These are phyloP conservation scores for Diplolepis rosae DNA, from an alignment of 2,888 invertebrate species.

Conservation along the genomic window DNA sequence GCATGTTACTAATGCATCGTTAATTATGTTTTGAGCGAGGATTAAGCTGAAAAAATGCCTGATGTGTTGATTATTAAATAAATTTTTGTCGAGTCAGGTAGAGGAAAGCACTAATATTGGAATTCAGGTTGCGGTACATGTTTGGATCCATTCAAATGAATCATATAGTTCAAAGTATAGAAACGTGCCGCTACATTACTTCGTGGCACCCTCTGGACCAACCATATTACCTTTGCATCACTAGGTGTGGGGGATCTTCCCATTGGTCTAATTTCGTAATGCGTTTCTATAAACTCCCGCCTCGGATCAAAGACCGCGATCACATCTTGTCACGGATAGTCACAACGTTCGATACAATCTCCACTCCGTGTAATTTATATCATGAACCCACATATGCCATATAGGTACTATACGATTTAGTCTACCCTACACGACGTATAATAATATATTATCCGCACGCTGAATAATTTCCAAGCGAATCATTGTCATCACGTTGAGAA, in stretches of 20 bases:
- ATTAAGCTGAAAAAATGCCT: not conserved
- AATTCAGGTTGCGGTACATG: not conserved
- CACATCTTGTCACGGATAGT: not conserved
- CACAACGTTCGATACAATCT: not conserved
- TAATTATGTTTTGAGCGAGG: not conserved
- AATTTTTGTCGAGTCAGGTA: not conserved
- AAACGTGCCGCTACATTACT: not conserved
- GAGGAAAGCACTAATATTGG: not conserved
- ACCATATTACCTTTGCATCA: not conserved
- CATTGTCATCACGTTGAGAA: not conserved
- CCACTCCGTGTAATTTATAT: not conserved
- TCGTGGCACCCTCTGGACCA: not conserved
- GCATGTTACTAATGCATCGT: not conserved
- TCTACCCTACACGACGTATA: not conserved
- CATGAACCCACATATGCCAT: not conserved
- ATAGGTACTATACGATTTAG: not conserved
- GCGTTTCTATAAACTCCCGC: not conserved
- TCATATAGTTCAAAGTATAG: not conserved
- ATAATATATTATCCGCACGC: not conserved
- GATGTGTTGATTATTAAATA: not conserved
- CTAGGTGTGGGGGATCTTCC: not conserved
- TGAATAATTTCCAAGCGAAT: not conserved
- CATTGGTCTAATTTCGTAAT: conserved; percentile 16
- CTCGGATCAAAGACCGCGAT: not conserved
- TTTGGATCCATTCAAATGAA: not conserved